A percentile compares a stretch with the other conserved stretches of the same genome.
phyloP scores from a whole-genome alignment of 2,113 vertebrate species.

The Sinosuthora webbiana region DNA sequence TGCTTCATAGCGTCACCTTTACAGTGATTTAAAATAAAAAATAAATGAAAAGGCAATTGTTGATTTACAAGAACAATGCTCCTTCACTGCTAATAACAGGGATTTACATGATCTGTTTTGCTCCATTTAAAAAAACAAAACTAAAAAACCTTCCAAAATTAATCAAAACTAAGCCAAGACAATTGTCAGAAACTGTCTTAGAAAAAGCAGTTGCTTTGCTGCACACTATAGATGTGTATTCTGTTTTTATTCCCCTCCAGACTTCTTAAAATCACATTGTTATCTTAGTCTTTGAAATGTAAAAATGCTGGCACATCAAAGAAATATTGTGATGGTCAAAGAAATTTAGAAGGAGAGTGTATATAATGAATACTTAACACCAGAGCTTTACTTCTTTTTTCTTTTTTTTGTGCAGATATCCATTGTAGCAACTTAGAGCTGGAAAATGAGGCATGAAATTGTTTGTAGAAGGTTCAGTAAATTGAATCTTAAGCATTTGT shows the following conservation, averaged over 20 bases:
- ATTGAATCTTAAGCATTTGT: conserved; percentile 58
- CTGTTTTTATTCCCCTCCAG: conserved; percentile 61
- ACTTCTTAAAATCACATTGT: conserved; percentile 76
- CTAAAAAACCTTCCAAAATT: background rate
- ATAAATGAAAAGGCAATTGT: background rate
- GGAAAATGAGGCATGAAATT: conserved; percentile 75
- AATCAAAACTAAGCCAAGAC: conserved; percentile 26
- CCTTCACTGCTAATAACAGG: background rate
- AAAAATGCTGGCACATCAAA: conserved; percentile 74
- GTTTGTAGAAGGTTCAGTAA: conserved; percentile 62
- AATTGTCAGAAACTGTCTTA: conserved; percentile 2
- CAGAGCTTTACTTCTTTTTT: conserved; percentile 13
- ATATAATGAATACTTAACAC: conserved; percentile 69
- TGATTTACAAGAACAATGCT: background rate
- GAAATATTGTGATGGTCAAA: conserved; percentile 73
- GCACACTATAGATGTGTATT: conserved; percentile 3
- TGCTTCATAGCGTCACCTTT: background rate
- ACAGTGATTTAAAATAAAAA: background rate
- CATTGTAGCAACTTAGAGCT: conserved; percentile 57
- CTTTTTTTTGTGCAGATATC: background rate
- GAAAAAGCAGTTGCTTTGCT: conserved; percentile 12
- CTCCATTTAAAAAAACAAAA: background rate
- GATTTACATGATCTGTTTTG: background rate
- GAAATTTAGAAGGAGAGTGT: conserved; percentile 62
- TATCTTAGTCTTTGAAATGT: conserved; percentile 77